A percentile compares a stretch with the other conserved stretches of the same genome.
Evolutionary conservation across 2,113 vertebrate genomes (phyloP).

Genomic region (Dasypus novemcinctus): DNA sequence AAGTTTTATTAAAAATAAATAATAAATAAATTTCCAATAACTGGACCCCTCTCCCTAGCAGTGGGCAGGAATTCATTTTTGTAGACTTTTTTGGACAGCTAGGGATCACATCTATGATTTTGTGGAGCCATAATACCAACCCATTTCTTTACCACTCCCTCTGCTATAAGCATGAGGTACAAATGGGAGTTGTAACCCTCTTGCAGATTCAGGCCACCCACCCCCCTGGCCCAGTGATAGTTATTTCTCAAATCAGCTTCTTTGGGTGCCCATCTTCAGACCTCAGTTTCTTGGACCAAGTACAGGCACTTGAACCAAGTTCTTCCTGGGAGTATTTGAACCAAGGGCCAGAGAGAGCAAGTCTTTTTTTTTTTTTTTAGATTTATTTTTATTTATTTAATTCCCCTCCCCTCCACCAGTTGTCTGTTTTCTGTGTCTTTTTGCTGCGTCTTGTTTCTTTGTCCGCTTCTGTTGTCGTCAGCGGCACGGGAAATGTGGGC

Average conservation of each 20-base stretch:
- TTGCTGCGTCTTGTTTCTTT: too few relatives aligned
- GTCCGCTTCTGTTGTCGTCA: too few relatives aligned
- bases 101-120: not conserved
- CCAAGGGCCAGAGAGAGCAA: not conserved
- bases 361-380: too few relatives aligned
- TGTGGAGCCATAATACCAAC: accelerated
- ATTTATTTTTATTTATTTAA: too few relatives aligned
- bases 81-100: not conserved
- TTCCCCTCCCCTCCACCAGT: too few relatives aligned
- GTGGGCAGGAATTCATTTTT: too few relatives aligned
- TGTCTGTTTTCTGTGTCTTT: too few relatives aligned
- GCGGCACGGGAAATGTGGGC: too few relatives aligned
- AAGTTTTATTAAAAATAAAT: too few relatives aligned
- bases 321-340: not conserved
- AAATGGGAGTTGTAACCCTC: not conserved
- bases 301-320: not conserved
- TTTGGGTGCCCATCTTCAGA: not conserved
- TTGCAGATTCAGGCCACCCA: not conserved
- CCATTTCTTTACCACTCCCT: not conserved
- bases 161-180: accelerated
- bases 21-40: too few relatives aligned
- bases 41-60: too few relatives aligned
- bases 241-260: accelerated
- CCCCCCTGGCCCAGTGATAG: accelerated
- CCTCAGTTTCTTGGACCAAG: too few relatives aligned